Percentiles rank a stretch among this genome's conserved stretches.
Evolutionary conservation across 1,140 invertebrate species (phyloP).

Genomic region (Trichonephila clavipes): DNA sequence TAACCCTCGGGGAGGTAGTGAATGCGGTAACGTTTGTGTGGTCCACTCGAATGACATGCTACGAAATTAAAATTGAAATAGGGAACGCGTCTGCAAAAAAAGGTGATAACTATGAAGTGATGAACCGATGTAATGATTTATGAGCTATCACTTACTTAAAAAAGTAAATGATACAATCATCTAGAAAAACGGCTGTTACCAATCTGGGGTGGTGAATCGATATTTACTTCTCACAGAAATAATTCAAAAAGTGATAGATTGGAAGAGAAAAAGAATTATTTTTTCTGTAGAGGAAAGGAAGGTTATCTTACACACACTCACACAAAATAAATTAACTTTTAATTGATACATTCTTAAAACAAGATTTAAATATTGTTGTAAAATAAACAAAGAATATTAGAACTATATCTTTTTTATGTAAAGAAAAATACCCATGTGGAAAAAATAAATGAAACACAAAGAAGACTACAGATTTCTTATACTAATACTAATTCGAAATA

Average conservation of each 20-base stretch:
- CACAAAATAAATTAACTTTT: no score
- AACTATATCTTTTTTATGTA: no score
- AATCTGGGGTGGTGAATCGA: not conserved
- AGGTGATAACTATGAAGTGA: not conserved
- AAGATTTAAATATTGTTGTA: no score
- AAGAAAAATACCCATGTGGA: no score
- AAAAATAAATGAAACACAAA: no score
- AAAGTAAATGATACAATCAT: constrained; percentile 5
- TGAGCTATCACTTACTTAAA: constrained; percentile 25
- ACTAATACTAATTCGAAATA: no score
- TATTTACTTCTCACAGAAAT: not conserved
- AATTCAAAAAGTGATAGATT: constrained; percentile 9
- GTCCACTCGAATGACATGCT: not conserved
- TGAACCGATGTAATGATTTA: not conserved
- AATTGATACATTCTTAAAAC: no score
- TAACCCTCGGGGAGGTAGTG: not conserved
- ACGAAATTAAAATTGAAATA: not conserved
- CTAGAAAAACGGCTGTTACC: not conserved
- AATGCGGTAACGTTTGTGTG: not conserved
- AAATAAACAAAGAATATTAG: no score
- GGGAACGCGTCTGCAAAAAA: not conserved
- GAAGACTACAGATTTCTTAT: no score
- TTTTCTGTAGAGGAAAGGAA: no score
- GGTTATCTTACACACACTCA: no score
- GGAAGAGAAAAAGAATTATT: not conserved